These are phyloP conservation scores for Clunio marinus DNA, from an alignment of 2,888 invertebrate genomes.

Conservation along the genomic window DNA sequence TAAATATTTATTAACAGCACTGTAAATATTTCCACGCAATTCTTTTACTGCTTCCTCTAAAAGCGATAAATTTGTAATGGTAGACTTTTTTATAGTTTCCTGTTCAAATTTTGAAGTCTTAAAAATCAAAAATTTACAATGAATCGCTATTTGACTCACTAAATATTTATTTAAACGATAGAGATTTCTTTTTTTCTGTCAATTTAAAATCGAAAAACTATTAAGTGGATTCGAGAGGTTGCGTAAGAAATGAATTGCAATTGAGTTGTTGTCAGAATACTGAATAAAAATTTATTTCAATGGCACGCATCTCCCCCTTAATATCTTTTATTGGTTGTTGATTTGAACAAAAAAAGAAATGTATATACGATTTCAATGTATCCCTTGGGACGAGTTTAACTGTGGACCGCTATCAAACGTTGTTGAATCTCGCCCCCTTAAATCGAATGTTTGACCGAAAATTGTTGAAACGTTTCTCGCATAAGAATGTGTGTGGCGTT, in stretches of 20 bases:
- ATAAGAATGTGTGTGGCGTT: background rate
- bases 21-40: background rate
- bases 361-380: background rate
- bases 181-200: background rate
- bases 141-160: background rate
- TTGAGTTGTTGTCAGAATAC: background rate
- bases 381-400: background rate
- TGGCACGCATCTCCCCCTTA: background rate
- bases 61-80: constrained; percentile 1
- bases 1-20: constrained; percentile 20
- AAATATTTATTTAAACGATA: too few species aligned
- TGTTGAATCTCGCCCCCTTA: background rate
- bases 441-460: constrained; percentile 15
- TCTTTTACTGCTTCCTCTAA: background rate
- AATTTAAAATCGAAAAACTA: background rate
- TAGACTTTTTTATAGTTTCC: constrained; percentile 2
- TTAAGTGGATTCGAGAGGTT: background rate
- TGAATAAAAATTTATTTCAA: constrained; percentile 18
- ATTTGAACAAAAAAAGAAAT: background rate
- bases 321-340: constrained; percentile 24
- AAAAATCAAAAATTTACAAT: constrained; percentile 9
- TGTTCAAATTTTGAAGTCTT: constrained; percentile 2
- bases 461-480: background rate
- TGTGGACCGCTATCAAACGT: background rate
- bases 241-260: constrained; percentile 5